Conservation (phyloP, 1,140 invertebrate species). For the Drosophila burlai region DNA sequence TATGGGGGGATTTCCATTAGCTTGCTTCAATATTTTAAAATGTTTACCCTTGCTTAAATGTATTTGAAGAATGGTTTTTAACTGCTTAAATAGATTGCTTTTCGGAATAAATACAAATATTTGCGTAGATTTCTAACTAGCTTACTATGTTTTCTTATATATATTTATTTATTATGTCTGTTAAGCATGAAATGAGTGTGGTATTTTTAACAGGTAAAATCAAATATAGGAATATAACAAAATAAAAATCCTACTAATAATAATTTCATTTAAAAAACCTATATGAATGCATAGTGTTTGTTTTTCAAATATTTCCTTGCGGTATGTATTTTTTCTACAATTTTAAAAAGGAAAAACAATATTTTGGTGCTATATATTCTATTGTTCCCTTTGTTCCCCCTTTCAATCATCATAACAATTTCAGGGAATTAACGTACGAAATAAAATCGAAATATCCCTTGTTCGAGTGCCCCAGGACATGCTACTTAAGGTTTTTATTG, state of each 20-base stretch:
- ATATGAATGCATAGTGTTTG: too few species aligned
- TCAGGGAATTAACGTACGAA: constrained; percentile 6
- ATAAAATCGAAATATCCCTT: constrained; percentile 45
- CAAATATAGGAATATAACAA: too few species aligned
- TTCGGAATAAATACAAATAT: not conserved
- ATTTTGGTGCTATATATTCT: not conserved
- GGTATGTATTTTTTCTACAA: not conserved
- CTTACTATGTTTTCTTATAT: not conserved
- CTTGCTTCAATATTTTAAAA: constrained; percentile 3
- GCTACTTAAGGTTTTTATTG: constrained; percentile 35
- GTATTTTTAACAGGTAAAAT: not conserved
- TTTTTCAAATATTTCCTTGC: too few species aligned
- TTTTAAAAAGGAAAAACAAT: not conserved
- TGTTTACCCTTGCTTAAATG: not conserved
- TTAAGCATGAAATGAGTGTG: too few species aligned
- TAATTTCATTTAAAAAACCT: too few species aligned
- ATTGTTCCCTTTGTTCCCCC: not conserved
- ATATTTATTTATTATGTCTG: too few species aligned
- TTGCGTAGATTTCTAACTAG: not conserved
- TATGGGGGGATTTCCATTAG: constrained; percentile 1
- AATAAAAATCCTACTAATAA: too few species aligned
- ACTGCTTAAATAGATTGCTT: not conserved
- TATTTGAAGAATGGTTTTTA: not conserved
- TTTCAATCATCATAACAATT: constrained; percentile 26
- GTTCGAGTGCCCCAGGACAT: constrained; percentile 8